phyloP scores from a whole-genome alignment of 2,113 vertebrate genomes.

The Labeo catla region DNA sequence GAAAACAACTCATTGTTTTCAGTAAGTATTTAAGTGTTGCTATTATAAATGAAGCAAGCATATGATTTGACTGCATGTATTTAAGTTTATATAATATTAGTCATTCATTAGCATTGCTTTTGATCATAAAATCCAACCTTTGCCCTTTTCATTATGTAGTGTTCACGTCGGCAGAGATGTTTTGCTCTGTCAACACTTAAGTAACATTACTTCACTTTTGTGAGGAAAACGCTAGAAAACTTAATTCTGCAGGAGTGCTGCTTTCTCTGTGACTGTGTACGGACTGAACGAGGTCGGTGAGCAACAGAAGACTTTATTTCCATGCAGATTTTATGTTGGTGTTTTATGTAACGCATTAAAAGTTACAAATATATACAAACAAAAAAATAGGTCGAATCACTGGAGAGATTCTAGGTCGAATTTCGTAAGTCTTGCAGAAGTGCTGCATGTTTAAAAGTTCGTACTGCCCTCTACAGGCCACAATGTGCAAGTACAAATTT shows the following conservation, averaged over 20 bases:
- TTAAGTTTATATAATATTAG: background rate
- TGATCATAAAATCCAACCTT: background rate
- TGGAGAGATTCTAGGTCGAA: background rate
- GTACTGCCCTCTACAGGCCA: background rate
- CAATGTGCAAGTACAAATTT: background rate
- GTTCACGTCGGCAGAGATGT: slow-evolving; percentile 68
- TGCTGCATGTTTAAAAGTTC: background rate
- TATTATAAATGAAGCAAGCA: too few species aligned
- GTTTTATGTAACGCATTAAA: background rate
- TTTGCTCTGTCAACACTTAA: slow-evolving; percentile 64
- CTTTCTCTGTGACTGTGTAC: slow-evolving; percentile 52
- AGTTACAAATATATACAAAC: background rate
- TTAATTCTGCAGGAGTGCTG: slow-evolving; percentile 73
- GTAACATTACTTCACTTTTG: too few species aligned
- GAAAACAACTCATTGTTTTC: background rate
- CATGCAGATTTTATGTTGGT: background rate
- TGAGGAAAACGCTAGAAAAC: slow-evolving; percentile 58
- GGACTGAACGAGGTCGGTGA: slow-evolving; percentile 68
- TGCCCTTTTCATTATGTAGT: rapidly evolving
- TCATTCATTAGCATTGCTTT: background rate
- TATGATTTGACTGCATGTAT: background rate
- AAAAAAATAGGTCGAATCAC: background rate
- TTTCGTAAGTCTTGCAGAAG: background rate
- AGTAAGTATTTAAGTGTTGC: background rate
- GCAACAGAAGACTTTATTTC: background rate